Evolutionary conservation across 2,888 invertebrate genomes (phyloP), one percentile per base, ranked within the genome.

Genomic region (Pristionchus maxplancki): DNA sequence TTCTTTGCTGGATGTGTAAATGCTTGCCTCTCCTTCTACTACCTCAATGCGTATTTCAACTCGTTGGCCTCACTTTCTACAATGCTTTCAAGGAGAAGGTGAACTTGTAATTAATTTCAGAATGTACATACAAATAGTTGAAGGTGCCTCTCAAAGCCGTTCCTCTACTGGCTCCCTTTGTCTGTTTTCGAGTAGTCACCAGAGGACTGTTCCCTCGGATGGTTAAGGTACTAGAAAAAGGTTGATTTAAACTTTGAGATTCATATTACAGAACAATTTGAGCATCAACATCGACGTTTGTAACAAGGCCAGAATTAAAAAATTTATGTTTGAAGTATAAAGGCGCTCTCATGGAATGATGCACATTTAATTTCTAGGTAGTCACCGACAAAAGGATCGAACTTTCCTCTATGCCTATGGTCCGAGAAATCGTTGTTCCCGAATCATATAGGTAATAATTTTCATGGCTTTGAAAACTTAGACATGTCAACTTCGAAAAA

Each of bases 81-180:
- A 98, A 98, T 96, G 97, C 97, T 91, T 98, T 98, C 95, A 97
- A 97, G 87, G 97, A 97, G 92, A 97, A 97, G 95, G 97, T 97
- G 44, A 44, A 44, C 44, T 44, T 44, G 44, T 11, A 67, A 20
- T 11, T 15, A 34, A 1, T 15, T 34, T 31, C 20, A 67, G 1
- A 28, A 8, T 24, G 6, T 64, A 28, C 28, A 28, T 64, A 28
- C 24, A 3, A 9, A 48, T 48, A 48, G 74, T 83, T 90, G 13
- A 67, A 92, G 92, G 91, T 92, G 0, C 90, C 84, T 44, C 89
- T 92, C 58, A 97, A 97, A 95, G 97, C 97, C 28, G 97, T 97
- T 13, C 98, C 98, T 3, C 95, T 98, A 58, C 95, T 98, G 91
- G 97, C 98, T 84, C 98, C 98, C 5, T 98, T 98, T 95, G 97